phyloP scores from a whole-genome alignment of 23 tunicate genomes.

The Oikopleura dioica region DNA sequence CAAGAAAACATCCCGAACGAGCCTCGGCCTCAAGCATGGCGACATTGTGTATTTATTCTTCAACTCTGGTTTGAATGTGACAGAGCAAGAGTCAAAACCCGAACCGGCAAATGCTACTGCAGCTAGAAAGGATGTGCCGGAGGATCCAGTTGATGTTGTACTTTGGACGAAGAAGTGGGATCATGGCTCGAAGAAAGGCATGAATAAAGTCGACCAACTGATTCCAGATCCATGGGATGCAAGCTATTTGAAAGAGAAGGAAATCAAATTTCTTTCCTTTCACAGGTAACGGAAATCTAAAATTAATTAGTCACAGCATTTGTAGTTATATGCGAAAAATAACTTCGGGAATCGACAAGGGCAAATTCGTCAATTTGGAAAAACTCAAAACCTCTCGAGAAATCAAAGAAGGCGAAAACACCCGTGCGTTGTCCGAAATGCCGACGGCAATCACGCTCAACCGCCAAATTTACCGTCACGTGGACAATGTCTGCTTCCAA shows the following conservation, averaged over 20 bases:
- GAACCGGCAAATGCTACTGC: too few species aligned
- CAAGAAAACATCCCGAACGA: slow-evolving; percentile 16
- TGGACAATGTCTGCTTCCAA: slow-evolving; percentile 71
- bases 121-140: slow-evolving; percentile 5
- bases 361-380: slow-evolving; percentile 60
- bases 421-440: slow-evolving; percentile 24
- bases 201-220: slow-evolving; percentile 53
- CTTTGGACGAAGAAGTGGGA: too few species aligned
- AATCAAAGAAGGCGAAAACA: slow-evolving; percentile 17
- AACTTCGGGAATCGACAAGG: slow-evolving; percentile 75
- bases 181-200: too few species aligned
- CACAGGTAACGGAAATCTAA: too few species aligned
- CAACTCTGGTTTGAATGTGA: neutral
- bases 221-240: slow-evolving; percentile 72
- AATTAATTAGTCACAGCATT: too few species aligned
- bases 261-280: slow-evolving; percentile 63
- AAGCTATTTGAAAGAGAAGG: slow-evolving; percentile 36
- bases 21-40: slow-evolving; percentile 54
- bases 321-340: slow-evolving; percentile 67
- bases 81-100: too few species aligned
- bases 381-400: slow-evolving; percentile 37
- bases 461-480: slow-evolving; percentile 61
- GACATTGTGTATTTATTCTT: slow-evolving; percentile 28
- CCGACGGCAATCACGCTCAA: slow-evolving; percentile 72
- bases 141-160: slow-evolving; percentile 41